Evolutionary conservation across 92 coral and sea anemone genomes (phyloP), one percentile per base, ranked within the genome.

Genomic region (Galaxea fascicularis): DNA sequence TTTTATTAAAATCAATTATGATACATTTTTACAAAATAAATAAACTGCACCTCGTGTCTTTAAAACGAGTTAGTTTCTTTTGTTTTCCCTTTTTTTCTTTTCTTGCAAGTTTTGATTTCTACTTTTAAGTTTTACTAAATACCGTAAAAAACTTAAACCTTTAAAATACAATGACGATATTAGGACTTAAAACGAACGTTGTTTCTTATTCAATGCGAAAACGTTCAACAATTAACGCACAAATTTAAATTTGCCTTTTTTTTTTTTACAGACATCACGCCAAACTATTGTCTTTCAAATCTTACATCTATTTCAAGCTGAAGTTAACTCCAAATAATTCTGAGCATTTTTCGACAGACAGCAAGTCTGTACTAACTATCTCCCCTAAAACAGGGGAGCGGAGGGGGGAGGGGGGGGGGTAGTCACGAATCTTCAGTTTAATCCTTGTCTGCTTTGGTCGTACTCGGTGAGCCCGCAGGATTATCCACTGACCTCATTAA

Each of bases 401-500:
- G n/a, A n/a, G n/a, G n/a, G n/a, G n/a, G n/a, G n/a, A n/a, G n/a
- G n/a, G n/a, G n/a, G n/a, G n/a, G 21, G 18, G 14, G 63, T 3
- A 57, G 20, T 17, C 63, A 9, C 46, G 28, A 20, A 8, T 18
- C 31, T 20, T 53, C 24, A 11, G 24, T 16, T 58, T 44, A 82
- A 1, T 82, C 87, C 5, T 66, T 45, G 26, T 83, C 89, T 0
- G 77, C 51, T 17, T 91, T 88, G 73, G 74, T 90, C 28, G 87
- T 91, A n/a, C 74, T 54, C 22, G 89, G 80, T 39, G 91, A 78
- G 22, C 89, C 91, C 16, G 86, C 20, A 28, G 79, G 27, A 41
- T 85, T 86, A 56, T 65, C 84, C 46, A 89, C 85, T 28, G 88
- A 26, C n/a, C 72, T 89, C 28, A 89, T 58, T 25, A 89, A 81